Evolutionary conservation across 2,113 vertebrate genomes (phyloP), one percentile per base, ranked within the genome.

Genomic region (Hemichromis elongatus): DNA sequence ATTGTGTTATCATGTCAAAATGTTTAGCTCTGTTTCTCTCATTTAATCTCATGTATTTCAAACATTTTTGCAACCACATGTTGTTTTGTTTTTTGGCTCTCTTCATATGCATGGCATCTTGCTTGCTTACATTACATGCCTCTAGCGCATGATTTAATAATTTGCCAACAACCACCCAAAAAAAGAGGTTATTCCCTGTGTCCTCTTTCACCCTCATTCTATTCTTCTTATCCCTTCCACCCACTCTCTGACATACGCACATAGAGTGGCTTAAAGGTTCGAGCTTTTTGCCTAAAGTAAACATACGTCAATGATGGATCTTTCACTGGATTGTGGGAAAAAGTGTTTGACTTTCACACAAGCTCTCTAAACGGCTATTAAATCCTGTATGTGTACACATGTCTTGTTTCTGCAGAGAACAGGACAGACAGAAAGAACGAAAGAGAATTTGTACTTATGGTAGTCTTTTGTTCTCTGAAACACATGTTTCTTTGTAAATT

Each of bases 341-440:
- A 95, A 93, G 93, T 96, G 94, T 96, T 96, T 96, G 93, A 96
- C 92, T 96, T 96, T 96, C 95, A 96, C 96, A 96, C 95, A 95
- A 95, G 83, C 80, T 89, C 91, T 95, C 95, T 92, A 96, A 96
- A 94, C 81, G 91, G 88, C 93, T 93, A 93, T 96, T 96, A 96
- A 96, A 95, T 83, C 59, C 86, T 80, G 53, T 63, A 89, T 90
- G 94, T 94, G 90, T 91, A 88, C 92, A 89, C 80, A 88, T 68
- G 79, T 85, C 81, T 83, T 77, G 84, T 77, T 86, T 82, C 87
- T 91, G 81, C 79, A 77, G 61, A 86, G 28, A 40, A 80, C 52
- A 37, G 56, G 24, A 84, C 81, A 85, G 53, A 85, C 12, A 50
- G 24, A 54, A 59, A 73, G 57, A 80, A 54, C 35, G 45, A 87